phyloP scores from a whole-genome alignment of 2,888 invertebrate genomes.

The Laspeyria flexula region DNA sequence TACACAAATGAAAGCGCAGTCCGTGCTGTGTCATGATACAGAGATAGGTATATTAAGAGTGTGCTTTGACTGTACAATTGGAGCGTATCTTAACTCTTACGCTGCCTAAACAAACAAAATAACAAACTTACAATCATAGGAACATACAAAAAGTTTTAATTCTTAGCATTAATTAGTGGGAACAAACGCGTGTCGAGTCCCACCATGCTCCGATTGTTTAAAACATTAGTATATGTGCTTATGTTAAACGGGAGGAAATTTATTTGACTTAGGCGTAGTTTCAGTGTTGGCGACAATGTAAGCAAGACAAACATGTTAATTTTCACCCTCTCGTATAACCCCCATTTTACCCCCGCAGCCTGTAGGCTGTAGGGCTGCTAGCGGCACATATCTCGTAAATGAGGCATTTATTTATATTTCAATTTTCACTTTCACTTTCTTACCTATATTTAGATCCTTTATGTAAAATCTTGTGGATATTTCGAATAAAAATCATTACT shows the following conservation, averaged over 20 bases:
- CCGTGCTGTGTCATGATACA: no score
- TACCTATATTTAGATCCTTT: no score
- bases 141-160: constrained; percentile 74
- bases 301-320: constrained; percentile 85
- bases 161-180: constrained; percentile 75
- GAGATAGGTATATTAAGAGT: no score
- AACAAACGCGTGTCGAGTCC: constrained; percentile 55
- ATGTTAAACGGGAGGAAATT: constrained; percentile 82
- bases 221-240: constrained; percentile 72
- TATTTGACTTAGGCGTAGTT: constrained; percentile 84
- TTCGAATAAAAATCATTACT: no score
- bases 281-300: constrained; percentile 80
- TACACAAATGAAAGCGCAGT: no score
- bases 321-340: constrained; percentile 60
- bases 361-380: constrained; percentile 34
- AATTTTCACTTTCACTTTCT: not conserved
- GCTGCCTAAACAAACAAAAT: constrained; percentile 42
- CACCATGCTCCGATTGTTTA: constrained; percentile 63
- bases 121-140: constrained; percentile 45
- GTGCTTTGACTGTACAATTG: not conserved
- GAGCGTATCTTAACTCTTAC: constrained; percentile 6
- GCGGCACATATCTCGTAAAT: constrained; percentile 7
- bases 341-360: constrained; percentile 36
- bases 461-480: no score
- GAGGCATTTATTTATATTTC: constrained; percentile 1